Evolutionary conservation across 2,797 vertebrate genomes (phyloP), one percentile per base, ranked within the genome.

Genomic region (Pogonophryne albipinna): DNA sequence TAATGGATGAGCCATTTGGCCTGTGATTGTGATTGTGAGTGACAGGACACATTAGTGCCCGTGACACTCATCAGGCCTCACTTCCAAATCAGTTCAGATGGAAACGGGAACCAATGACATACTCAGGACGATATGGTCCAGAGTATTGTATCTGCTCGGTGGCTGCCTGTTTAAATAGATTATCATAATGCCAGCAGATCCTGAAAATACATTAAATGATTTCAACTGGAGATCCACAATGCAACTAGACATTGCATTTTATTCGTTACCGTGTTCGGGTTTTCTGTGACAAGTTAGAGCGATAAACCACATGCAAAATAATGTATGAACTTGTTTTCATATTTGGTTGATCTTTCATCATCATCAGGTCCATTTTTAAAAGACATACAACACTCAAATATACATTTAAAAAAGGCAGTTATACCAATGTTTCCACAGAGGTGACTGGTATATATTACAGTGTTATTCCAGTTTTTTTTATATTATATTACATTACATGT

Each of bases 61-160:
- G 61, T 69, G 79, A 84, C 84, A 61, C 19, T 61, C 60, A 65
- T 82, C 78, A 79, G 76, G 68, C 65, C 66, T 66, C 47, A 41
- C 66, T 49, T 79, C 65, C 49, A 65, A 76, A 76, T 80, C 66
- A 47, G 38, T 70, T 58, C 67, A 66, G 53, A 71, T 38, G 15
- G 66, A 66, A 66, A 46, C 38, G 19, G 62, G 41, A 77, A 46
- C 0, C 2, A 34, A 62, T 60, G 60, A 74, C 20, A 41, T 38
- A 41, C 27, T 66, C 47, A 2, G 1, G 51, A 34, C 4, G 12
- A 67, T 49, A 14, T 49, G 45, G 23, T 63, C 60, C 17, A 51
- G 27, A 1, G 17, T 38, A 27, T 27, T 27, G n/a, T 50, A 67
- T 71, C 50, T 50, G 16, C 7, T 17, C 52, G 27, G 17, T 38